Base-by-base conservation (phyloP, 1,140 invertebrate species). In the Drosophila ananassae region DNA sequence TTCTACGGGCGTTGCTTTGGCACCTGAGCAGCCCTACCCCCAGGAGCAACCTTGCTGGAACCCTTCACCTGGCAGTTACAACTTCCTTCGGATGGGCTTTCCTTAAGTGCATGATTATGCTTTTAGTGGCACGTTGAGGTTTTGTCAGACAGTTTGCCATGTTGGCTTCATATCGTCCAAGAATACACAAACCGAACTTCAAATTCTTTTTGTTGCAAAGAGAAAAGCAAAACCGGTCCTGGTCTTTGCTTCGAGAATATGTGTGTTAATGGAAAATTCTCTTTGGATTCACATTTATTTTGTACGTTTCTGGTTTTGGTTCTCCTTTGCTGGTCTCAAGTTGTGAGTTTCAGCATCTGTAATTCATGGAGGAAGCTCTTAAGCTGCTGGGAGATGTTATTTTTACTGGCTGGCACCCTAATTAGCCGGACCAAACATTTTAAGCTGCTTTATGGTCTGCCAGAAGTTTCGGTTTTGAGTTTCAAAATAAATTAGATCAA, bases 41-140 rank as follows among this genome's bases (percentile, higher is more conserved):
- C 56, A 52, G 44, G 5, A 32, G 21, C 9, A 10, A 17, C 17
- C 17, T 17, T 17, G 17, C 17, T 17, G 2, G 39, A 13, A 44
- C 48, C 10, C 24, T 22, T 25, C 13, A 10, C 25, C 47, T 24
- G 9, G 30, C 34, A 60, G 24, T 60, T 76, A 69, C 69, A 68
- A 76, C 50, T 63, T 82, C 51, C 60, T 55, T 73, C 52, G 71
- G 52, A 60, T 69, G 75, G 75, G 78, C 83, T 89, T 87, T 83
- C 82, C 75, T 89, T 89, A 89, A 89, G 83, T 89, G 83, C 83
- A 89, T 89, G 83, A 89, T 89, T 89, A 89, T 89, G 83, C 83
- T 89, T 89, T 89, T 89, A 89, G 83, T 89, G 83, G 83, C 79
- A 89, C 81, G 83, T 89, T 79, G 83, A 83, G 83, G 79, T 89